Base-by-base conservation (phyloP, 2,888 invertebrate genomes). In the Ochlodes sylvanus region DNA sequence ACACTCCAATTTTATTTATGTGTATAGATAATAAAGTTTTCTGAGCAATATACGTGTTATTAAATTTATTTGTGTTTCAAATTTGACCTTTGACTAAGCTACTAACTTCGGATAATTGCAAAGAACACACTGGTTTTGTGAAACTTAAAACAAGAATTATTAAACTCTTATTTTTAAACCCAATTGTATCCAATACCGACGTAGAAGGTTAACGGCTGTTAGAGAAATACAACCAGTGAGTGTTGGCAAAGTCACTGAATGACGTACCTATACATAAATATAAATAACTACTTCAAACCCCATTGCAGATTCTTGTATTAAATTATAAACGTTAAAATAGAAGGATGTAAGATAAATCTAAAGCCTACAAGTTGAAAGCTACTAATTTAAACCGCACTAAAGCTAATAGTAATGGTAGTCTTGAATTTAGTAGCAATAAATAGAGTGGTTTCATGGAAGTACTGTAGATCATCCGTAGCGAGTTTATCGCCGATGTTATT, bases 391-490 rank as follows among this genome's bases (percentile, higher is more conserved):
- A 65, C 19, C 57, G 42, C 66, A 60, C 52, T 55, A 60, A 54
- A 66, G 19, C 19, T 27, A 66, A 60, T 55, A 63, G 54, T 63
- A 63, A 56, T 55, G 12, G 32, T 60, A 42, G 42, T 32, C 62
- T 68, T 58, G 47, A 63, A 62, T 70, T 68, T 70, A 70, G 55
- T 54, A 32, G 57, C 34, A 52, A 65, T 68, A 70, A 68, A 68
- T 70, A 68, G 47, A 67, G 63, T 63, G 58, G 34, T 47, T 47
- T 68, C 68, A 57, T 70, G 44, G 70, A 70, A 63, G 65, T 58
- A 63, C 10, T 32, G 50, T 63, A 68, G 58, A 70, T 58, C 63
- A 55, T 65, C 62, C 58, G 62, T 44, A 47, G 54, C 58, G n/a
- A 54, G 65, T 70, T 68, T 70, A 54, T 41, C 5, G 27, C 38